Evolutionary conservation across 2,113 vertebrate genomes (phyloP), one percentile per base, ranked within the genome.

Genomic region (Antechinus stuartii): DNA sequence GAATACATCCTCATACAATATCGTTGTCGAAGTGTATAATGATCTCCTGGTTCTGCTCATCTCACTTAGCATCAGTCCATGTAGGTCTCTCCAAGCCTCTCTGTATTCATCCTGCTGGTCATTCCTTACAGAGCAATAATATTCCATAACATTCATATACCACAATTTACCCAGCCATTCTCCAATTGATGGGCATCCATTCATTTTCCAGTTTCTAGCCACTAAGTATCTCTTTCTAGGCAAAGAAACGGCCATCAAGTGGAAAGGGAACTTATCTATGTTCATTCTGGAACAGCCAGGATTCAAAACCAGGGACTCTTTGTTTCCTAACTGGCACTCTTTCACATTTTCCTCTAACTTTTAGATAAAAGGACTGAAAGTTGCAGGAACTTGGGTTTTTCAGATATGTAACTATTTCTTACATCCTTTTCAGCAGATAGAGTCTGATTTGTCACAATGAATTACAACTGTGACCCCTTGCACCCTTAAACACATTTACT

Each of bases 361-460:
- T 49, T 49, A 49, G 49, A 49, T 97, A 92, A 97, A 97, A 94
- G 68, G 50, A 95, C 92, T 53, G n/a, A 12, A 50, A 46, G 42
- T 90, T 94, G 90, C 61, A 52, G 35, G 35, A 10, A 1, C 47
- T 42, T 46, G 55, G 93, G 90, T 90, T 97, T 52, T 52, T 90
- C 61, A 76, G 49, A 55, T 94, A 52, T 50, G 76, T 96, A 95
- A 97, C 95, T 30, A 91, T n/a, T 68, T 95, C 95, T 95, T 57
- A 90, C 54, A 91, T 96, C 52, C 46, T 35, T 42, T 30, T 19
- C 95, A 55, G 94, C 94, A 49, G 35, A 94, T 68, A 1, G 89
- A 94, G 76, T 93, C 94, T 94, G 95, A 97, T 92, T 61, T 0
- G 0, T 55, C 68, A 96, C 84, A 91, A 90, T 61, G 95, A 95